Conservation (phyloP, 2,113 vertebrate species). For the Carlito syrichta region DNA sequence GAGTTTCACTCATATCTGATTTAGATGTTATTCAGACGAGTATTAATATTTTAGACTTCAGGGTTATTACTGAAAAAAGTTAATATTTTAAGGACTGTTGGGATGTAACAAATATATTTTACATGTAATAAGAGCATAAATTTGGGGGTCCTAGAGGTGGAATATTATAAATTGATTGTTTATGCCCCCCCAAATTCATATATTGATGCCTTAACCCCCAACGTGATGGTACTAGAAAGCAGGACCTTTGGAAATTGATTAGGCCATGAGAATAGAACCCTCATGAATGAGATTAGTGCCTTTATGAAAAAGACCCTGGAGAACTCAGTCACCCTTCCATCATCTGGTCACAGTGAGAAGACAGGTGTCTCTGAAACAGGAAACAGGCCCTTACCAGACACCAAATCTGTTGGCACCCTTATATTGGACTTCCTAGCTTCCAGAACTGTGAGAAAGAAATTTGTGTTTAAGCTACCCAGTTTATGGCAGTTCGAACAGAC, state of each 20-base stretch:
- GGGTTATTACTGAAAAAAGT: not conserved
- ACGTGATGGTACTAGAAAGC: not conserved
- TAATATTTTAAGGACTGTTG: not conserved
- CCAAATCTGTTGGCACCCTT: not conserved
- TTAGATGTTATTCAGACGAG: not conserved
- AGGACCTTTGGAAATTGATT: not conserved
- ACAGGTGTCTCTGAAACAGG: not conserved
- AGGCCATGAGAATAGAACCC: not conserved
- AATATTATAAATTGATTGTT: not conserved
- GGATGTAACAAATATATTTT: not conserved
- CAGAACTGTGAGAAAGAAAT: not conserved
- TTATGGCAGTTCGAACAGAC: not conserved
- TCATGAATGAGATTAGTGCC: not conserved
- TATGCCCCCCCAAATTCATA: not conserved
- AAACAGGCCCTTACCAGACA: not conserved
- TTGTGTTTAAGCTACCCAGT: not conserved
- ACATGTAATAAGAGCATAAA: not conserved
- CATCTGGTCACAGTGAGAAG: not conserved
- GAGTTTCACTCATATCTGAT: not conserved
- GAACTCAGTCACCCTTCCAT: not conserved
- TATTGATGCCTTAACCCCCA: not conserved
- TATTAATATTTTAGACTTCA: not conserved
- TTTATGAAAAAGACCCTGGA: not conserved
- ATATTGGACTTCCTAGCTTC: not conserved
- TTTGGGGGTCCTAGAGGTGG: not conserved